These are phyloP conservation scores for Leucoraja ocellata DNA, from an alignment of 2,797 vertebrate genomes.

Conservation along the genomic window DNA sequence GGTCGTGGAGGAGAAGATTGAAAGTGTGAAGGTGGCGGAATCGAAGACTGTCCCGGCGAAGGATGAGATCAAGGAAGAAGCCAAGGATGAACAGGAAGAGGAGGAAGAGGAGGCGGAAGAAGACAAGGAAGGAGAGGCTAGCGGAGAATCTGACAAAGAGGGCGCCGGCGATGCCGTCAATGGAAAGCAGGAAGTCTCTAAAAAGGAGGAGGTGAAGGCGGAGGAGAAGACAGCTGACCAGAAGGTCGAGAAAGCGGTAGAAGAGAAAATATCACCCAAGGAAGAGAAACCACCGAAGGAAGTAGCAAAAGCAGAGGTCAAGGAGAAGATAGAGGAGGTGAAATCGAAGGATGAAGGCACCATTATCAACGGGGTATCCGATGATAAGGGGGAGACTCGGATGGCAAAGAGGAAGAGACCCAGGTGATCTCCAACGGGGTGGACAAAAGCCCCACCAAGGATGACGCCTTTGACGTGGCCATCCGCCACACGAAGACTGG, in stretches of 20 bases:
- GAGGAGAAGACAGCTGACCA: constrained; percentile 42
- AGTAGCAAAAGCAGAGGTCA: constrained; percentile 41
- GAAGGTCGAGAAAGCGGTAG: constrained; percentile 44
- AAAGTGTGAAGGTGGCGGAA: constrained; percentile 43
- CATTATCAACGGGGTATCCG: not conserved
- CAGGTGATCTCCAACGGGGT: constrained; percentile 79
- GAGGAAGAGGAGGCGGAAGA: constrained; percentile 41
- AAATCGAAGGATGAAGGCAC: not conserved
- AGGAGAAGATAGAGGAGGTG: constrained; percentile 62
- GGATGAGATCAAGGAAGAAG: constrained; percentile 44
- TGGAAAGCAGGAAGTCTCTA: constrained; percentile 47
- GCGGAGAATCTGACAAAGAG: not conserved
- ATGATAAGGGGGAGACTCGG: not conserved
- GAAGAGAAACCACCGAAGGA: constrained; percentile 60
- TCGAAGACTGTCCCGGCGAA: constrained; percentile 47
- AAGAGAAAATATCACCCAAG: constrained; percentile 61
- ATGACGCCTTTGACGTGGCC: constrained; percentile 53
- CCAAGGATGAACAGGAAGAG: constrained; percentile 40
- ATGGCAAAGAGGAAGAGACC: constrained; percentile 43
- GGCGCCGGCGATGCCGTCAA: not conserved
- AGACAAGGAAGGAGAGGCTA: constrained; percentile 37
- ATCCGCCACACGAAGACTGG: not conserved
- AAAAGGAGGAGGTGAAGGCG: constrained; percentile 53
- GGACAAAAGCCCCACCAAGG: constrained; percentile 78
- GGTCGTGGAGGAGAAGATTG: constrained; percentile 46